Conservation (phyloP, 2,888 invertebrate species). For the Heterodera filipjevi region DNA sequence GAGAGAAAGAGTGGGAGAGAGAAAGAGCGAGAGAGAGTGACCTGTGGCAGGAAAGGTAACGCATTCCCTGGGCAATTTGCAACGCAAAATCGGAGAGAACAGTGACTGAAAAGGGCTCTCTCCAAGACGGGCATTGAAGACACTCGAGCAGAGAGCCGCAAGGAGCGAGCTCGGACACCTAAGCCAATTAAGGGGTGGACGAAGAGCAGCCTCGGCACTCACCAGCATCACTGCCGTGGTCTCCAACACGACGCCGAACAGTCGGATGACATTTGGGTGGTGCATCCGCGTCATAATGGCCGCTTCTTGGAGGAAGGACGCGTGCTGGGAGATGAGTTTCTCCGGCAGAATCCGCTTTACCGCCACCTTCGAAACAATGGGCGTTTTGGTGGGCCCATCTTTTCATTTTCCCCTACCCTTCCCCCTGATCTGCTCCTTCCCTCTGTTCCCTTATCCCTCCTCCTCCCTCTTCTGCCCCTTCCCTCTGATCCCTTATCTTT, state of each 20-base stretch:
- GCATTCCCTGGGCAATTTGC: slow-evolving; percentile 81
- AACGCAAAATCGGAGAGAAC: slow-evolving; percentile 88
- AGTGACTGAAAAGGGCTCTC: slow-evolving; percentile 87
- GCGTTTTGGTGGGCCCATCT: neutral
- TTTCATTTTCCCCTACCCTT: neutral
- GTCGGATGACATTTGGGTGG: slow-evolving; percentile 89
- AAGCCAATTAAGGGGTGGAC: neutral
- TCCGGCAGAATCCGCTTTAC: slow-evolving; percentile 91
- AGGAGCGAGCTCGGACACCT: slow-evolving; percentile 93
- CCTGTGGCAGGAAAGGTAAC: slow-evolving; percentile 86
- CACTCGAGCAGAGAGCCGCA: slow-evolving; percentile 91
- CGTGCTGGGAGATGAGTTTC: slow-evolving; percentile 90
- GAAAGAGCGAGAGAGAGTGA: no score
- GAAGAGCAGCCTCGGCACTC: slow-evolving; percentile 41
- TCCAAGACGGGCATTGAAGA: slow-evolving; percentile 85
- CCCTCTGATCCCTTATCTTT: slow-evolving; percentile 27
- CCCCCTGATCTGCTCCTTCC: slow-evolving; percentile 30
- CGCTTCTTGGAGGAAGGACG: slow-evolving; percentile 84
- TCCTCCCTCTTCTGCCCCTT: neutral
- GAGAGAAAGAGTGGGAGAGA: neutral
- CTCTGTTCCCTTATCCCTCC: neutral
- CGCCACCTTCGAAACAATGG: slow-evolving; percentile 49
- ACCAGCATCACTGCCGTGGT: slow-evolving; percentile 80
- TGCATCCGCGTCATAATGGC: slow-evolving; percentile 97
- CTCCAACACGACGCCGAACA: slow-evolving; percentile 94